Percentiles rank a stretch among this genome's conserved stretches.
Conservation (phyloP, 1,140 invertebrate species). For the Drosophila melanica region DNA sequence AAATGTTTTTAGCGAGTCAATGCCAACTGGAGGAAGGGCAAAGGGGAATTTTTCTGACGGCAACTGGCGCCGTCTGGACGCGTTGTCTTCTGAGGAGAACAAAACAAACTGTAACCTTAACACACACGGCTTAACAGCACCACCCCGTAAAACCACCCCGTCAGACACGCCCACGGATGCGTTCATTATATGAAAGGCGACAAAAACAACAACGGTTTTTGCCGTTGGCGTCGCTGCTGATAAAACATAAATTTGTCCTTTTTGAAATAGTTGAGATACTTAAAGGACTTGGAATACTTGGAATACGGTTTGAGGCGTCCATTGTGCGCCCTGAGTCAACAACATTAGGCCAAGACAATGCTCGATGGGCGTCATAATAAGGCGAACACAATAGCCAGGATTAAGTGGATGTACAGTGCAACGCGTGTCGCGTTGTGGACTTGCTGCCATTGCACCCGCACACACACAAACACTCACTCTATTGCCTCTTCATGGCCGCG, state of each 20-base stretch:
- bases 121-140: constrained; percentile 46
- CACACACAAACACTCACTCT: too few relatives aligned
- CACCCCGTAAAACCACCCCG: background rate
- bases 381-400: constrained; percentile 73
- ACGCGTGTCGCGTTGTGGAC: constrained; percentile 16
- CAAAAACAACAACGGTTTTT: constrained; percentile 50
- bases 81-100: constrained; percentile 23
- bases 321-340: constrained; percentile 50
- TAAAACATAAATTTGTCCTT: constrained; percentile 73
- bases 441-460: background rate
- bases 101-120: constrained; percentile 77
- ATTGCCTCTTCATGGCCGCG: background rate
- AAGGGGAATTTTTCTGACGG: constrained; percentile 46
- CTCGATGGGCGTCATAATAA: constrained; percentile 63
- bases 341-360: constrained; percentile 61
- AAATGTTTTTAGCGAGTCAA: constrained; percentile 15
- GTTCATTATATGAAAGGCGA: constrained; percentile 63
- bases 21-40: constrained; percentile 34
- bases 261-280: constrained; percentile 7
- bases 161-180: constrained; percentile 29
- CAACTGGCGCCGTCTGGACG: constrained; percentile 72
- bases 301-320: background rate
- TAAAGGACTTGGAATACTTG: constrained; percentile 8
- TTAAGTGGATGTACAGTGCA: constrained; percentile 75
- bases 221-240: constrained; percentile 47